Base-by-base conservation (phyloP, 1,140 invertebrate species). In the Zaprionus capensis region DNA sequence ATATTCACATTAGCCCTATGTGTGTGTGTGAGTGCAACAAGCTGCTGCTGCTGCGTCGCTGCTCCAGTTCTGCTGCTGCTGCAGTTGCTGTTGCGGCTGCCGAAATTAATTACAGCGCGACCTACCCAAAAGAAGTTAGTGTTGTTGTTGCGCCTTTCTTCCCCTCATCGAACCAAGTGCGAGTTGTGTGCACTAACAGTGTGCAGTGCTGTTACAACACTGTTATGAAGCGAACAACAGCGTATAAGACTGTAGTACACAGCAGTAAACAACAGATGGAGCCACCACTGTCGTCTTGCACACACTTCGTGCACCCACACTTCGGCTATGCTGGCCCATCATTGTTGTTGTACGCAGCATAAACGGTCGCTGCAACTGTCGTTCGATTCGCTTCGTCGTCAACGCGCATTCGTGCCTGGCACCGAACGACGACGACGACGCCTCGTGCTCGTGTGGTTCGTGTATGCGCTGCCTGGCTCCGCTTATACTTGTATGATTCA, bases 401-500 rank as follows among this genome's bases (percentile, higher is more conserved):
- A 7, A 31, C 28, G n/a, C 53, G 36, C 55, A 41, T 56, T 61
- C 66, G 58, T 69, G 20, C n/a, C 24, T 31, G n/a, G n/a, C 12
- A 41, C 15, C 49, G 49, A 62, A 46, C 57, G n/a, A 14, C 41
- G n/a, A 12, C 4, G 36, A 11, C 12, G 34, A 12, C 41, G 59
- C 9, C 28, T 31, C 31, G 31, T 34, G 31, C 2, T 34, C 31
- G 57, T 26, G 22, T 44, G 49, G 46, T 44, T 62, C 51, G 57
- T 14, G 26, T 71, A 9, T 15, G 34, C 28, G n/a, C 31, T 34
- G 38, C 2, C 53, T 57, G 66, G 24, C 26, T 24, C 28, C 51
- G 68, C 61, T 59, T 76, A 46, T 46, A 76, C 69, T 67, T 72
- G 62, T 72, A 58, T 72, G 74, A 76, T 57, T 72, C 74, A 56